A percentile compares a stretch with the other conserved stretches of the same genome.
phyloP scores from a whole-genome alignment of 1,140 invertebrate species.

The Ooceraea biroi region DNA sequence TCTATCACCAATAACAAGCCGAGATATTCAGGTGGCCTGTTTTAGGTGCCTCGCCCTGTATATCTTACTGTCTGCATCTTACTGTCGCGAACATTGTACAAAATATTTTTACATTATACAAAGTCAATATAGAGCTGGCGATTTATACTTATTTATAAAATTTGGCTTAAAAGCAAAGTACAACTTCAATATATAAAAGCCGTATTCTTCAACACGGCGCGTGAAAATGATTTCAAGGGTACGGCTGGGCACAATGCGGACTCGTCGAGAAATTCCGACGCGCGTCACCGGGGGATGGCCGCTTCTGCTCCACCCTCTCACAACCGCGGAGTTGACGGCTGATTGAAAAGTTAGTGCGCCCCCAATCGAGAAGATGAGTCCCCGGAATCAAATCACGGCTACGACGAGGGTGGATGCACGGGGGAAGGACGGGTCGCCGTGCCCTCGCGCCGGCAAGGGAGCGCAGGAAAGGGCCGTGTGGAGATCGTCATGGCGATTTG shows the following conservation, averaged over 20 bases:
- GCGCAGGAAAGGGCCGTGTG: conserved; percentile 56
- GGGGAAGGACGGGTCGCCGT: conserved; percentile 2
- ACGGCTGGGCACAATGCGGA: background rate
- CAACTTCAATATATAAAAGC: background rate
- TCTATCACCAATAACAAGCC: no score
- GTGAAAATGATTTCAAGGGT: conserved; percentile 16
- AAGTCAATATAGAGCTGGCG: no score
- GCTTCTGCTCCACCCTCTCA: conserved; percentile 57
- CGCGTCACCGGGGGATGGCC: conserved; percentile 41
- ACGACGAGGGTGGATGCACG: conserved; percentile 66
- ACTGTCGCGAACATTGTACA: no score
- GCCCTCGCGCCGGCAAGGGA: conserved; percentile 7
- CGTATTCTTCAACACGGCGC: background rate
- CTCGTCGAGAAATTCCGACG: conserved; percentile 40
- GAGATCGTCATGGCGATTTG: conserved; percentile 79
- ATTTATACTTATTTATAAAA: no score
- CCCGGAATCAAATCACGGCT: conserved; percentile 80
- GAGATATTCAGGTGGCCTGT: no score
- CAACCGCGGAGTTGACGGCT: conserved; percentile 74
- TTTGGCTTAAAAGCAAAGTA: background rate
- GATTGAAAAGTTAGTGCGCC: conserved; percentile 84
- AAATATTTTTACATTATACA: no score
- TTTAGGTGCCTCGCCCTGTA: no score
- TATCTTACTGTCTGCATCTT: no score
- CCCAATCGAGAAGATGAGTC: conserved; percentile 82